Percentiles rank a stretch among this genome's conserved stretches.
Evolutionary conservation across 2,113 vertebrate genomes (phyloP).

Genomic region (Phasianus colchicus): DNA sequence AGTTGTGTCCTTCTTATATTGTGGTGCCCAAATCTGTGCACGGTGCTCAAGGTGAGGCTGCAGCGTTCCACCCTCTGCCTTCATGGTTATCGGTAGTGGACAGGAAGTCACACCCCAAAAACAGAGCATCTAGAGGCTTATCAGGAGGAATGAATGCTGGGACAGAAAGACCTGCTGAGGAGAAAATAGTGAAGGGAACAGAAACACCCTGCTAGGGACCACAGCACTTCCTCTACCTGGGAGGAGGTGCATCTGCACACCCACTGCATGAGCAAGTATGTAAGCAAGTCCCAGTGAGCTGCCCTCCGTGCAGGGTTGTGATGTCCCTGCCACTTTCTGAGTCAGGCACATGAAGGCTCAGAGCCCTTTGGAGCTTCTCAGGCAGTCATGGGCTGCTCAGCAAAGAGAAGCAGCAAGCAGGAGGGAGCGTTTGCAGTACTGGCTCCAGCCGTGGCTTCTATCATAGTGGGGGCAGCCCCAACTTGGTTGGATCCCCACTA

Average conservation of each 20-base stretch:
- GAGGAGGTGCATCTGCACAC: background rate
- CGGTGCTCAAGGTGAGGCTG: background rate
- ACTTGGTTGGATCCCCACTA: background rate
- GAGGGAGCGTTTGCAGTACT: background rate
- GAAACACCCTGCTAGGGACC: rapidly evolving
- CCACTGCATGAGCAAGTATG: background rate
- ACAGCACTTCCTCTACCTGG: background rate
- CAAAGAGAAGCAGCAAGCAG: background rate
- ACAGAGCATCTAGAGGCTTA: background rate
- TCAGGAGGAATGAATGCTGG: background rate
- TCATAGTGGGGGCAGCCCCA: background rate
- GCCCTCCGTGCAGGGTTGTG: background rate
- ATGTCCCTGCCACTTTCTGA: too few relatives aligned
- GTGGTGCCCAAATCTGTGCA: background rate
- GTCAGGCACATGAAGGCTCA: background rate
- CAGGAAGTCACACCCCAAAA: background rate
- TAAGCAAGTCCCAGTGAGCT: background rate
- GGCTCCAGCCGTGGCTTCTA: background rate
- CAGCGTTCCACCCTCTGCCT: background rate
- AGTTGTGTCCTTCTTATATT: background rate
- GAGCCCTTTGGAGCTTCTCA: background rate
- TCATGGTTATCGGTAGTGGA: background rate
- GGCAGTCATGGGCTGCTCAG: background rate
- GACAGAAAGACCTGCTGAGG: background rate
- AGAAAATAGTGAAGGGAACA: background rate